These are phyloP conservation scores for Lasius platythorax DNA, from an alignment of 2,888 invertebrate species.

Conservation along the genomic window DNA sequence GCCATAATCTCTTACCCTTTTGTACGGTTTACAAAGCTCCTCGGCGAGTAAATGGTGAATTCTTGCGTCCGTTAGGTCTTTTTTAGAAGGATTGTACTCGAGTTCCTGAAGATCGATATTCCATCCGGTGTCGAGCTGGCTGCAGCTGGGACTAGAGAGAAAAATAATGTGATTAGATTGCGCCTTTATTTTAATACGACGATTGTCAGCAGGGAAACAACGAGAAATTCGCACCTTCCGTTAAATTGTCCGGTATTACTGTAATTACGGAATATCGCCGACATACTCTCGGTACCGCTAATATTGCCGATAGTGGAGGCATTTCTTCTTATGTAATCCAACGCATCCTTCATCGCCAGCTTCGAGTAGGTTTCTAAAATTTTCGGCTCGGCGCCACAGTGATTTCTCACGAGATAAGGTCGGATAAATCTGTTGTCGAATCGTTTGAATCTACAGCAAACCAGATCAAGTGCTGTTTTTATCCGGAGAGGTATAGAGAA, in stretches of 20 bases:
- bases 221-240: conserved; percentile 89
- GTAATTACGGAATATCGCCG: conserved; percentile 95
- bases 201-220: conserved; percentile 36
- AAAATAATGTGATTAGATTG: conserved; percentile 69
- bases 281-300: conserved; percentile 96
- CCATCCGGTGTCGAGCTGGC: conserved; percentile 94
- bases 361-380: conserved; percentile 98
- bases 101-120: conserved; percentile 97
- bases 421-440: conserved; percentile 98
- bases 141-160: conserved; percentile 91
- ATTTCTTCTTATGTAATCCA: conserved; percentile 96
- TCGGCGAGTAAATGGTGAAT: conserved; percentile 97
- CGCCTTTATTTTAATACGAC: conserved; percentile 68
- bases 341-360: conserved; percentile 96
- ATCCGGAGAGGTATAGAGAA: background rate
- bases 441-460: conserved; percentile 91
- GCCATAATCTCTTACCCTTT: conserved; percentile 89
- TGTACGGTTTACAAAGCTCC: conserved; percentile 95
- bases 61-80: conserved; percentile 97
- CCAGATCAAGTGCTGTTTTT: background rate
- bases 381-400: conserved; percentile 96
- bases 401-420: conserved; percentile 94
- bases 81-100: conserved; percentile 96
- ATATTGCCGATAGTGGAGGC: conserved; percentile 95
- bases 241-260: conserved; percentile 92